Percentiles rank a stretch among this genome's conserved stretches.
Evolutionary conservation across 2,797 vertebrate genomes (phyloP).

Genomic region (Clarias fuscus): DNA sequence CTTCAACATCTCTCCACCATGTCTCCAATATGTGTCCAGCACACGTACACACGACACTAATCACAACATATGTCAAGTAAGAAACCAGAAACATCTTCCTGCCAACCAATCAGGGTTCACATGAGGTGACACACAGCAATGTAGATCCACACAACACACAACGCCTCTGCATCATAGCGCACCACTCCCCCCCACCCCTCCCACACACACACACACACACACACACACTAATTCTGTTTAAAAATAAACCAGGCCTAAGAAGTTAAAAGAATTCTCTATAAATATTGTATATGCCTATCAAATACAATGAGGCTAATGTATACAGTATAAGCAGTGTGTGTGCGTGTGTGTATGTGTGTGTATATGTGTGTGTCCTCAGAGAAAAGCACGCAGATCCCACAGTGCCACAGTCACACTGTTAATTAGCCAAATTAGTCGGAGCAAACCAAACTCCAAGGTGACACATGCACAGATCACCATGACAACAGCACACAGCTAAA

Average conservation of each 20-base stretch:
- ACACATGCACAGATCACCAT: conserved; percentile 51
- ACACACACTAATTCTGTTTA: neutral
- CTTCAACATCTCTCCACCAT: too few species aligned
- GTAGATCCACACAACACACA: neutral
- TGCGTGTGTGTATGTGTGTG: conserved; percentile 24
- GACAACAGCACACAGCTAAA: conserved; percentile 49
- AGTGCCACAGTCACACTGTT: conserved; percentile 53
- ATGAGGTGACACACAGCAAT: neutral
- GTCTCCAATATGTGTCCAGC: too few species aligned
- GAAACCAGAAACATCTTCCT: neutral
- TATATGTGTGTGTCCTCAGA: conserved; percentile 31
- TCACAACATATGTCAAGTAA: too few species aligned
- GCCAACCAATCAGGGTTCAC: neutral
- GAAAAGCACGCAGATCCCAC: conserved; percentile 39
- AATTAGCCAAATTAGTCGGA: conserved; percentile 63
- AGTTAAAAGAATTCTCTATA: neutral
- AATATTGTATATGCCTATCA: neutral
- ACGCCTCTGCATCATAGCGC: too few species aligned
- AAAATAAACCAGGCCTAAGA: neutral
- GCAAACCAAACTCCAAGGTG: conserved; percentile 52
- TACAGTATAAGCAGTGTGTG: conserved; percentile 16
- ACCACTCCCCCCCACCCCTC: too few species aligned
- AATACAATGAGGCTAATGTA: conserved; percentile 21
- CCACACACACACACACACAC: neutral
- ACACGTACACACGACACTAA: too few species aligned